Evolutionary conservation across 2,797 vertebrate genomes (phyloP), one percentile per base, ranked within the genome.

Genomic region (Margarornis squamiger): DNA sequence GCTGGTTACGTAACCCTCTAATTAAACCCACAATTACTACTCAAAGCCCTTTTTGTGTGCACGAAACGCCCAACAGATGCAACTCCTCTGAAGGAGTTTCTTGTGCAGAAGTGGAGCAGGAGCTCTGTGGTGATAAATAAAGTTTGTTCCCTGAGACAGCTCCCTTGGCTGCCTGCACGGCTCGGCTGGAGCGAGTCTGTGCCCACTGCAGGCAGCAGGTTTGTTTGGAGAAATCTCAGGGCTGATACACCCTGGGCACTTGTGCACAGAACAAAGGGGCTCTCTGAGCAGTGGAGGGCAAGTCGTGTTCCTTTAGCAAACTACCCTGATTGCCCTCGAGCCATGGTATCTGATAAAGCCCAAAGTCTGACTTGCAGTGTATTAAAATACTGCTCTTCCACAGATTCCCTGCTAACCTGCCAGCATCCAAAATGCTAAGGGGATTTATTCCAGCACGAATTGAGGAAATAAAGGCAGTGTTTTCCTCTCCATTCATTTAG

Each of bases 1-100:
- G 68, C 54, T 46, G 52, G 54, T 94, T 95, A 92, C 2, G 2
- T 66, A 96, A 93, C 80, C 36, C 43, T 30, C 30, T 70, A 92
- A 95, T 93, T 95, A 95, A 92, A 74, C 86, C 68, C 84, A 63
- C 89, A 59, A 91, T 75, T 38, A 75, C 88, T 41, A 38, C 34
- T 82, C 71, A 81, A 59, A 91, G 84, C 63, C 54, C n/a, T 55
- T 87, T 72, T 10, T 84, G 62, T 70, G 41, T 13, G 21, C 11
- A 38, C 17, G 59, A 78, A 92, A 85, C 9, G 45, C 59, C 45
- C 41, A 49, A 30, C 63, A 85, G 77, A 84, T 38, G 38, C 59
- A 79, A 38, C 63, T 34, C 36, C 9, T 78, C 52, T 10, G 20
- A 70, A 91, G 62, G 79, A 62, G 58, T 24, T 67, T 48, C 70